Evolutionary conservation across 1,140 invertebrate genomes (phyloP).

Genomic region (Ectropis grisescens): DNA sequence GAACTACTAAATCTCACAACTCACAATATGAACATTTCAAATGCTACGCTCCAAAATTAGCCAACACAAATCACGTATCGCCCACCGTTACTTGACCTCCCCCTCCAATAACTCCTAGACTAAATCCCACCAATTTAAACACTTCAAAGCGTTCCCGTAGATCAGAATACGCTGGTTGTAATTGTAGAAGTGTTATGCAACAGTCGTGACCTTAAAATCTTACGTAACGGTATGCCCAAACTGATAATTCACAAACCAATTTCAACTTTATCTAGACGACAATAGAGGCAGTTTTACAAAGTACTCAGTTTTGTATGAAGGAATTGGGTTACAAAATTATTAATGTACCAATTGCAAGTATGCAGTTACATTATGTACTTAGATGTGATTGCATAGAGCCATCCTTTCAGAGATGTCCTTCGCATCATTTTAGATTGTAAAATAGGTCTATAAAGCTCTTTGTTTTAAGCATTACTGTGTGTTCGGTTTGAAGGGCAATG

Average conservation of each 20-base stretch:
- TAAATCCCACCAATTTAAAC: not conserved
- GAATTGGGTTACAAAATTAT: conserved; percentile 12
- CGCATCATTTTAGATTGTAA: no score
- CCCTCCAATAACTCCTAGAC: not conserved
- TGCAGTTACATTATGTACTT: no score
- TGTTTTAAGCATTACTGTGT: no score
- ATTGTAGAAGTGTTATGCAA: conserved; percentile 16
- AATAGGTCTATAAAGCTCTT: no score
- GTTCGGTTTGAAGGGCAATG: no score
- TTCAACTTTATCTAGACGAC: conserved; percentile 2
- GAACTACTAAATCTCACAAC: not conserved
- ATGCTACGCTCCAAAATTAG: conserved; percentile 27
- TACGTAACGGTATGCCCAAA: conserved; percentile 17
- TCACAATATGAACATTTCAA: conserved; percentile 15
- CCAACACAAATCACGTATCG: conserved; percentile 13
- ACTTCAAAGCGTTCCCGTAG: conserved; percentile 5
- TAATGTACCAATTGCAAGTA: conserved; percentile 10
- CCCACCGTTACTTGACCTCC: conserved; percentile 4
- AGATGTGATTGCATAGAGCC: no score
- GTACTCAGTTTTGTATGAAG: no score
- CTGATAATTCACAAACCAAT: not conserved
- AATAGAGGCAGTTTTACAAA: no score
- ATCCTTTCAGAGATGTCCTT: no score
- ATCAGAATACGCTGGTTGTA: conserved; percentile 6
- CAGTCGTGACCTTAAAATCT: conserved; percentile 16